These are phyloP conservation scores for Vipera ursinii DNA, from an alignment of 2,797 vertebrate genomes.

Conservation along the genomic window DNA sequence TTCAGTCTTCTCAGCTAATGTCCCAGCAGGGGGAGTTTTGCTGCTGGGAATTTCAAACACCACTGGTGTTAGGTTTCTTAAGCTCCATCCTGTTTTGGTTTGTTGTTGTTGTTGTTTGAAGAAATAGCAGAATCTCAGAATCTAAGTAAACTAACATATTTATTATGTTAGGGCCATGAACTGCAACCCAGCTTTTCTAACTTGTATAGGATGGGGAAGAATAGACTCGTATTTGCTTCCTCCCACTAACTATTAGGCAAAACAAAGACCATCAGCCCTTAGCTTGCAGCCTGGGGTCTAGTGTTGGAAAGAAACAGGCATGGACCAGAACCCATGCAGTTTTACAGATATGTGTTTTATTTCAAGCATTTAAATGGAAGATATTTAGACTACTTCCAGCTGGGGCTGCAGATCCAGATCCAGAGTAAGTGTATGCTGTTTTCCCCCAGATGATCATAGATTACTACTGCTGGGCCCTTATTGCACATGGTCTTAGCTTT, in stretches of 20 bases:
- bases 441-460: background rate
- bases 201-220: background rate
- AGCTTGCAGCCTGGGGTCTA: background rate
- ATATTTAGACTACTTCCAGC: background rate
- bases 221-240: background rate
- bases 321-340: background rate
- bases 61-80: conserved; percentile 4
- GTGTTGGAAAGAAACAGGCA: background rate
- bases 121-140: conserved; percentile 6
- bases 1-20: background rate
- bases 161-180: background rate
- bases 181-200: background rate
- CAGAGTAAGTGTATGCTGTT: background rate
- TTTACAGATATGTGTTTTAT: background rate
- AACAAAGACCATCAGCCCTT: background rate
- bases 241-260: background rate
- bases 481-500: background rate
- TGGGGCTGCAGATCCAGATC: background rate
- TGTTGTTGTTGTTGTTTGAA: background rate
- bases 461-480: background rate
- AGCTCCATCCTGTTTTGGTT: conserved; percentile 3
- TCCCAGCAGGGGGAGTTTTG: conserved; percentile 6
- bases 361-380: background rate
- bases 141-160: conserved; percentile 6
- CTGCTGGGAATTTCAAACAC: conserved; percentile 14